Percentiles rank a stretch among this genome's conserved stretches.
phyloP scores from a whole-genome alignment of 2,113 vertebrate genomes.

The Zosterops hypoxanthus region DNA sequence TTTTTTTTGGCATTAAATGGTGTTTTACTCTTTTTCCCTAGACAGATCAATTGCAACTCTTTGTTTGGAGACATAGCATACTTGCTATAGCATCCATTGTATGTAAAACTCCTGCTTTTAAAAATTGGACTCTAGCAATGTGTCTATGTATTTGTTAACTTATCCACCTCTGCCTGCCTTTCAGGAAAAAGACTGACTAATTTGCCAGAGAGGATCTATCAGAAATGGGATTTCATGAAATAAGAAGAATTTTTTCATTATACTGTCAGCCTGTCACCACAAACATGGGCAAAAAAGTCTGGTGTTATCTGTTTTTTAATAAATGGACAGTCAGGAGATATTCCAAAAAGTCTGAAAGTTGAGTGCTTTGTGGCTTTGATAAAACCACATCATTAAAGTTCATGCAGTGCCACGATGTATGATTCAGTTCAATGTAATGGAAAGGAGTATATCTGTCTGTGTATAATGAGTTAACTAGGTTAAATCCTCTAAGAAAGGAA shows the following conservation, averaged over 20 bases:
- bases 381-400: slow-evolving; percentile 7
- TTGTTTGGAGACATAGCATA: neutral
- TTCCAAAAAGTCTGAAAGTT: neutral
- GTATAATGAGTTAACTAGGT: slow-evolving; percentile 1
- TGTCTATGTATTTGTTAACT: neutral
- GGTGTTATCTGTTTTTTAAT: neutral
- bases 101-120: neutral
- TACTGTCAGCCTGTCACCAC: neutral
- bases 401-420: neutral
- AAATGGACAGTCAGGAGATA: neutral
- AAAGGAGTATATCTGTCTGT: neutral
- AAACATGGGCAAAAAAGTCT: neutral
- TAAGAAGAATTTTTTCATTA: neutral
- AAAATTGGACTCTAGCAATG: neutral
- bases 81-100: neutral
- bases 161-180: neutral
- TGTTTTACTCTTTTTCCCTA: neutral
- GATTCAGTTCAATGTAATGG: neutral
- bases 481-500: slow-evolving; percentile 34
- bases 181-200: neutral
- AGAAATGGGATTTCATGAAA: neutral
- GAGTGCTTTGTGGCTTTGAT: neutral
- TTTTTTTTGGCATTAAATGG: neutral
- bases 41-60: neutral
- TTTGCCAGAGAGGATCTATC: neutral